Percentiles rank a stretch among this genome's conserved stretches.
phyloP scores from a whole-genome alignment of 2,113 vertebrate genomes.

The Myotis brandtii region DNA sequence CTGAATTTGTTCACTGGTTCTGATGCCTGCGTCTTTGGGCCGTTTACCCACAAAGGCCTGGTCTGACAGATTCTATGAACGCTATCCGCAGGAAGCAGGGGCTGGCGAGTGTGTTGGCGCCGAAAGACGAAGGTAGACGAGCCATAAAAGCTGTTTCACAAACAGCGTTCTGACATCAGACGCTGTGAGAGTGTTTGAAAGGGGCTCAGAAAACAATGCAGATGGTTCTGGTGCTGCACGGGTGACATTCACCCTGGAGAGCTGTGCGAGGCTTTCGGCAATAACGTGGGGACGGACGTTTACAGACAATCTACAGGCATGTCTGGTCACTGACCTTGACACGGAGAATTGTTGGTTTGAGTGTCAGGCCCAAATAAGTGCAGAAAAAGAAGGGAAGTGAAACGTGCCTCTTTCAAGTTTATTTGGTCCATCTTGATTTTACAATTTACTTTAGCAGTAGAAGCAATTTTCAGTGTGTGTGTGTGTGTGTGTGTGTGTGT shows the following conservation, averaged over 20 bases:
- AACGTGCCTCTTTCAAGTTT: constrained; percentile 52
- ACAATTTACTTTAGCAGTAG: constrained; percentile 61
- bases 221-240: constrained; percentile 13
- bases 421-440: constrained; percentile 66
- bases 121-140: background rate
- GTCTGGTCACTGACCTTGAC: constrained; percentile 70
- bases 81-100: background rate
- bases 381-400: constrained; percentile 55
- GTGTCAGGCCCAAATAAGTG: constrained; percentile 34
- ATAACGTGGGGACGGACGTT: background rate
- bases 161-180: background rate
- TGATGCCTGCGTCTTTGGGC: background rate
- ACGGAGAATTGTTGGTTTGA: constrained; percentile 52
- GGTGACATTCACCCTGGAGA: constrained; percentile 34
- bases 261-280: background rate
- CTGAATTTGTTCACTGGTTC: constrained; percentile 64
- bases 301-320: constrained; percentile 49
- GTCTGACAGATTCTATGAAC: constrained; percentile 3
- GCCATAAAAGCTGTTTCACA: background rate
- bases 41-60: background rate
- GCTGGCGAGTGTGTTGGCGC: background rate
- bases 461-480: constrained; percentile 48
- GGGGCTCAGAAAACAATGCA: constrained; percentile 18
- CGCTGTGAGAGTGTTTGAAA: constrained; percentile 22
- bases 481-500: background rate